These are phyloP conservation scores for Micromys minutus DNA, from an alignment of 2,113 vertebrate genomes.

Conservation along the genomic window DNA sequence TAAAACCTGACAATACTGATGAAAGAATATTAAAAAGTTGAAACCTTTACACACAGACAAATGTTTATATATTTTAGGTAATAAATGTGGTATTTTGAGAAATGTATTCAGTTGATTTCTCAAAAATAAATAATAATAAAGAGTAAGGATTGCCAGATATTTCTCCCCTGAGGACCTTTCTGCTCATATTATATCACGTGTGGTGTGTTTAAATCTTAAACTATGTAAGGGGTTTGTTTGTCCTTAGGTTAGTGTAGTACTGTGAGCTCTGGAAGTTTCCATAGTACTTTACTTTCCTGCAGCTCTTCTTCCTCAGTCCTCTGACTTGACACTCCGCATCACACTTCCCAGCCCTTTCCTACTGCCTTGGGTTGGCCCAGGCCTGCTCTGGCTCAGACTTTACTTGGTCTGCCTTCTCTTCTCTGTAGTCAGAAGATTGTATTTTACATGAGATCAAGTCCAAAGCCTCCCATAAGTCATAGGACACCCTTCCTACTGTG, in stretches of 20 bases:
- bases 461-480: background rate
- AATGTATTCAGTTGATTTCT: slow-evolving; percentile 6
- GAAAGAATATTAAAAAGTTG: slow-evolving; percentile 23
- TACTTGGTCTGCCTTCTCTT: background rate
- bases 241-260: background rate
- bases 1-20: slow-evolving; percentile 16
- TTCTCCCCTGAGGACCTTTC: background rate
- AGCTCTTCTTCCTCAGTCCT: background rate
- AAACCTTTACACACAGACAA: background rate
- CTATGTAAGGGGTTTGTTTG: background rate
- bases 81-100: background rate
- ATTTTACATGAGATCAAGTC: background rate
- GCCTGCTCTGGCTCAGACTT: background rate
- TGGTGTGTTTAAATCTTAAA: background rate
- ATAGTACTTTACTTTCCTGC: background rate
- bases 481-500: background rate
- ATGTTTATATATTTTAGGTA: slow-evolving; percentile 1
- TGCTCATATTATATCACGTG: background rate
- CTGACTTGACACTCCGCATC: background rate
- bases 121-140: background rate
- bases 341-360: background rate
- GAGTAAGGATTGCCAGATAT: background rate
- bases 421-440: background rate
- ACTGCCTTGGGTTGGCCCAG: background rate
- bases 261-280: background rate